A percentile compares a stretch with the other conserved stretches of the same genome.
Conservation (phyloP, 2,888 invertebrate species). For the Phrixothrix hirtus region DNA sequence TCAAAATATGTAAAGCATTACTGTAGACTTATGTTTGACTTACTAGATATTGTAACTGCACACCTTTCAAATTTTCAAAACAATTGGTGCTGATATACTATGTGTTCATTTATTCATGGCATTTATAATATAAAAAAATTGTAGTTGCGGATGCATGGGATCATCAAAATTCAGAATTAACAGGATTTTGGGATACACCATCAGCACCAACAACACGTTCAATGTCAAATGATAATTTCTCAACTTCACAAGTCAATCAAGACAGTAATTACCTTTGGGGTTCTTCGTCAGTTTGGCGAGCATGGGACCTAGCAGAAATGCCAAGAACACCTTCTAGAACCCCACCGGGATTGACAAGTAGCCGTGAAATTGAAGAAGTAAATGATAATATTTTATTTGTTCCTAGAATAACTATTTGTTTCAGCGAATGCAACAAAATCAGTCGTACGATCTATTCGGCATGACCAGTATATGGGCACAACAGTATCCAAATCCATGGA, state of each 20-base stretch:
- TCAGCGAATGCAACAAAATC: conserved; percentile 18
- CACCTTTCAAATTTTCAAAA: too few relatives aligned
- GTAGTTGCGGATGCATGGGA: conserved; percentile 26
- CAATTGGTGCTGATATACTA: too few relatives aligned
- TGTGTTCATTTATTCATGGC: too few relatives aligned
- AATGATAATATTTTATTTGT: background rate
- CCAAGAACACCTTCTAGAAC: conserved; percentile 51
- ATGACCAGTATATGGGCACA: conserved; percentile 54
- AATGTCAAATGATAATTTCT: conserved; percentile 8
- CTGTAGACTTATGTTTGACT: too few relatives aligned
- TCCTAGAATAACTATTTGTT: conserved; percentile 4
- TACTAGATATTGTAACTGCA: too few relatives aligned
- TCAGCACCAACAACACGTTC: background rate
- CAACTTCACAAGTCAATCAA: conserved; percentile 20
- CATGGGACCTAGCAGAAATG: conserved; percentile 47
- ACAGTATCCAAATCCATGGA: conserved; percentile 53
- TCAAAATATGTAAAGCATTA: too few relatives aligned
- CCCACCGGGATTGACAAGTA: conserved; percentile 52
- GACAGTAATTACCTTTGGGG: conserved; percentile 51
- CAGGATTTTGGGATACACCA: conserved; percentile 14
- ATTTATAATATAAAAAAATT: too few relatives aligned
- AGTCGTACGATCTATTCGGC: conserved; percentile 53
- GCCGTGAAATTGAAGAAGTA: conserved; percentile 38
- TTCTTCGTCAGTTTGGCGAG: conserved; percentile 54
- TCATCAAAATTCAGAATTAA: conserved; percentile 12